A percentile compares a stretch with the other conserved stretches of the same genome.
Evolutionary conservation across 1,140 invertebrate species (phyloP).

Genomic region (Nilaparvata lugens): DNA sequence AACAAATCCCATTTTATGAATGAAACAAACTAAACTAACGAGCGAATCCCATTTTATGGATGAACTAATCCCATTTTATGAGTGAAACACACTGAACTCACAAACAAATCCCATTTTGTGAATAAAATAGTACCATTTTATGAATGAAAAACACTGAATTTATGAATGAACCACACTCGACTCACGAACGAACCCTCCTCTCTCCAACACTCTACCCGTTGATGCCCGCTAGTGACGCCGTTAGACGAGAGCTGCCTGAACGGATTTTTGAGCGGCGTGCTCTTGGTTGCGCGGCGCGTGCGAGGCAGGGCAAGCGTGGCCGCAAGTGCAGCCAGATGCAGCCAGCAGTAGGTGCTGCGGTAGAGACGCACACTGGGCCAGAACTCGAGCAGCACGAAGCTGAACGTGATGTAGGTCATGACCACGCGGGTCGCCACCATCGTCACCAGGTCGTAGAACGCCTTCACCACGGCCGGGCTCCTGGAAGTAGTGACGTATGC

Average conservation of each 20-base stretch:
- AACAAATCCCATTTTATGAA: too few relatives aligned
- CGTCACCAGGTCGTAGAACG: conserved; percentile 69
- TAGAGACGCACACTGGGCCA: conserved; percentile 49
- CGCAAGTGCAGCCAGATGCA: conserved; percentile 45
- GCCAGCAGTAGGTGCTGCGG: conserved; percentile 46
- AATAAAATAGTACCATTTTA: too few relatives aligned
- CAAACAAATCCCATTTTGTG: too few relatives aligned
- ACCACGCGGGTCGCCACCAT: conserved; percentile 68
- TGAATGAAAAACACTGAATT: too few relatives aligned
- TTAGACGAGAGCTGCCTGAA: conserved; percentile 6
- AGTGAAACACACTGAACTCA: too few relatives aligned
- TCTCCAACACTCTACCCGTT: conserved; percentile 2
- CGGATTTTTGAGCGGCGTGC: conserved; percentile 4
- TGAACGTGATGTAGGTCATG: conserved; percentile 79
- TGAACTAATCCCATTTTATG: too few relatives aligned
- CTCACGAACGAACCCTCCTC: too few relatives aligned
- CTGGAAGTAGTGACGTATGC: conserved; percentile 67
- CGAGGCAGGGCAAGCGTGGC: conserved; percentile 43
- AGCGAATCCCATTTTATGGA: too few relatives aligned
- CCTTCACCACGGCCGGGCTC: conserved; percentile 47
- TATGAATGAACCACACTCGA: too few relatives aligned
- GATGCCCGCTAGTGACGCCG: conserved; percentile 5
- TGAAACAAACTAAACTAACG: too few relatives aligned
- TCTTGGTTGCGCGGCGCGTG: not conserved
- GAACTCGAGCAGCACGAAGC: conserved; percentile 83